Percentiles rank a stretch among this genome's conserved stretches.
phyloP scores from a whole-genome alignment of 1,140 invertebrate species.

The Drosophila nasuta region DNA sequence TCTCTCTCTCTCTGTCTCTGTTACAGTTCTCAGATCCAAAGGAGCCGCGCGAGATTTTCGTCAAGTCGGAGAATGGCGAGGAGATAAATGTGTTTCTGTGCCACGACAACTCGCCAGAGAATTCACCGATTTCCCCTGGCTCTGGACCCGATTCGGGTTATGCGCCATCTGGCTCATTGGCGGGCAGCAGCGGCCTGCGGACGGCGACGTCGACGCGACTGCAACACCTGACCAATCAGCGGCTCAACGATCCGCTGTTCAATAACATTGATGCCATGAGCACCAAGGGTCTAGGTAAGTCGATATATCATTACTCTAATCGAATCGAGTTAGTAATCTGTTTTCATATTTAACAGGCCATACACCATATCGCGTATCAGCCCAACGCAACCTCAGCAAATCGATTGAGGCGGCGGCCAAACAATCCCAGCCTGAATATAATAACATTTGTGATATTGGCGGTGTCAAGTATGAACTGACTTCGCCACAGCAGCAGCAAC shows the following conservation, averaged over 20 bases:
- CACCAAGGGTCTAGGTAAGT: slow-evolving; percentile 67
- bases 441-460: slow-evolving; percentile 76
- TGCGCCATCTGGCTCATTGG: slow-evolving; percentile 18
- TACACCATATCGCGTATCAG: slow-evolving; percentile 67
- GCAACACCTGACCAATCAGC: slow-evolving; percentile 65
- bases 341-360: slow-evolving; percentile 36
- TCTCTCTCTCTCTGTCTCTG: not conserved
- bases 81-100: slow-evolving; percentile 97
- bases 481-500: slow-evolving; percentile 56
- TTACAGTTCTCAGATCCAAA: slow-evolving; percentile 87
- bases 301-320: not conserved
- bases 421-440: slow-evolving; percentile 80
- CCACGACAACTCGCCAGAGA: slow-evolving; percentile 88
- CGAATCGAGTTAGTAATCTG: not conserved
- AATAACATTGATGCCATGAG: slow-evolving; percentile 80
- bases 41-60: slow-evolving; percentile 91
- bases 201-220: slow-evolving; percentile 76
- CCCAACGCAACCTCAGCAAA: slow-evolving; percentile 83
- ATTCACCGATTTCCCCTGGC: slow-evolving; percentile 71
- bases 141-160: slow-evolving; percentile 41
- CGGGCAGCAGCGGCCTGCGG: slow-evolving; percentile 62
- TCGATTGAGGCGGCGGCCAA: slow-evolving; percentile 79
- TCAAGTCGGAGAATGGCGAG: slow-evolving; percentile 92
- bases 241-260: slow-evolving; percentile 77
- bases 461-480: slow-evolving; percentile 58